Evolutionary conservation across 1,140 invertebrate genomes (phyloP).

Genomic region (Triops cancriformis): DNA sequence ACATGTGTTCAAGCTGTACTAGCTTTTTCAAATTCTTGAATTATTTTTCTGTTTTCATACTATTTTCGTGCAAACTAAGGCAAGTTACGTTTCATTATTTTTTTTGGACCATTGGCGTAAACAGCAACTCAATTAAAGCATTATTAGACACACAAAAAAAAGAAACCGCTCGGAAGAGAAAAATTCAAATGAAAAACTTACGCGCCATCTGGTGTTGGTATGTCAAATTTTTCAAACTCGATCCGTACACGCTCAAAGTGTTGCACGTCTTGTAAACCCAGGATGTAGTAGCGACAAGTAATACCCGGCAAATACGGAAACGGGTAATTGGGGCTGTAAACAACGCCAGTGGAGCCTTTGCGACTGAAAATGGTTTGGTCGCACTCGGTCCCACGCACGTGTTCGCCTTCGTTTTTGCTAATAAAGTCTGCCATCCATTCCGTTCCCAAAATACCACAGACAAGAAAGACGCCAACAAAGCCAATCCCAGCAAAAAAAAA

Average conservation of each 20-base stretch:
- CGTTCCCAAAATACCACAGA: constrained; percentile 5
- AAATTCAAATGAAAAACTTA: no score
- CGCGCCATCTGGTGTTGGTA: constrained; percentile 53
- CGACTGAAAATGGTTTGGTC: constrained; percentile 92
- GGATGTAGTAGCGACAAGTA: constrained; percentile 94
- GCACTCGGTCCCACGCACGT: constrained; percentile 91
- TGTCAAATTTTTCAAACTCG: constrained; percentile 78
- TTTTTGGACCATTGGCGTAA: no score
- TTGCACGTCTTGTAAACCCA: constrained; percentile 90
- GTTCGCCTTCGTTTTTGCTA: constrained; percentile 77
- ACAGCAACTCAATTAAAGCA: no score
- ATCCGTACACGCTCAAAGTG: constrained; percentile 85
- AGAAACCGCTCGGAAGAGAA: not conserved
- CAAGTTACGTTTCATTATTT: not conserved
- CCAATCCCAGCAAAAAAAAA: no score
- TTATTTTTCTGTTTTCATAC: not conserved
- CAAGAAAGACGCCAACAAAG: not conserved
- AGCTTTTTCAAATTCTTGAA: not conserved
- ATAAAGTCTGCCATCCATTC: constrained; percentile 70
- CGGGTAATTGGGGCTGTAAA: constrained; percentile 92
- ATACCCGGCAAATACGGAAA: constrained; percentile 87
- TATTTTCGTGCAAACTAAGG: not conserved
- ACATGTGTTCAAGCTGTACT: no score
- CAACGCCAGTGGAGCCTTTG: constrained; percentile 79
- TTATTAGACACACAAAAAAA: no score